These are phyloP conservation scores for Spilarctia lutea DNA, from an alignment of 2,888 invertebrate species.

Conservation along the genomic window DNA sequence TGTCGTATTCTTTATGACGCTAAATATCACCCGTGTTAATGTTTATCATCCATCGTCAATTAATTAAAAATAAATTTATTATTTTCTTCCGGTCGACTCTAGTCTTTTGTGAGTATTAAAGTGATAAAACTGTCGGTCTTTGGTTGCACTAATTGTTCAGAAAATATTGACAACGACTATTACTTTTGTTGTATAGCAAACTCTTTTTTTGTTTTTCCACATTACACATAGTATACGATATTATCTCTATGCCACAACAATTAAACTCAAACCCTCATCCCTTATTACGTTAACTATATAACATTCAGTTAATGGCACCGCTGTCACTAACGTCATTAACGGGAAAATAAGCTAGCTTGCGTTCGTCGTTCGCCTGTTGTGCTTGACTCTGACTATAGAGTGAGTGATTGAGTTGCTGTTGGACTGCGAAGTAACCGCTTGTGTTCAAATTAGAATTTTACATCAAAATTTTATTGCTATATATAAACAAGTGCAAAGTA, in stretches of 20 bases:
- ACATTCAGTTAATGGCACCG: background rate
- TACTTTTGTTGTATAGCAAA: too few species aligned
- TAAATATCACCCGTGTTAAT: too few species aligned
- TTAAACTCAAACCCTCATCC: background rate
- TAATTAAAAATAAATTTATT: too few species aligned
- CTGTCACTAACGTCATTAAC: conserved; percentile 28
- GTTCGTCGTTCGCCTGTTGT: background rate
- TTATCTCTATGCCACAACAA: background rate
- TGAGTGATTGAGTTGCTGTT: conserved; percentile 18
- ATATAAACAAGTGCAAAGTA: conserved; percentile 43
- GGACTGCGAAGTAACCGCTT: conserved; percentile 32
- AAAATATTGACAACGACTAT: too few species aligned
- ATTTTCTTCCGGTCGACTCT: too few species aligned
- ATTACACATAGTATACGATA: background rate
- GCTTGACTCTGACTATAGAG: too few species aligned
- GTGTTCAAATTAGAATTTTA: conserved; percentile 54
- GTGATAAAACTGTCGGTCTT: too few species aligned
- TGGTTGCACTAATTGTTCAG: too few species aligned
- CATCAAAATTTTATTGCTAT: conserved; percentile 42
- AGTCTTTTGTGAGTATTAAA: too few species aligned
- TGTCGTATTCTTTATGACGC: too few species aligned
- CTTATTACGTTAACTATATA: too few species aligned
- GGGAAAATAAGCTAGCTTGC: conserved; percentile 36
- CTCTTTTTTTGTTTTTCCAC: background rate
- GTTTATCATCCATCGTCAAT: too few species aligned